Base-by-base conservation (phyloP, 2,888 invertebrate genomes). In the Aradus depressus region DNA sequence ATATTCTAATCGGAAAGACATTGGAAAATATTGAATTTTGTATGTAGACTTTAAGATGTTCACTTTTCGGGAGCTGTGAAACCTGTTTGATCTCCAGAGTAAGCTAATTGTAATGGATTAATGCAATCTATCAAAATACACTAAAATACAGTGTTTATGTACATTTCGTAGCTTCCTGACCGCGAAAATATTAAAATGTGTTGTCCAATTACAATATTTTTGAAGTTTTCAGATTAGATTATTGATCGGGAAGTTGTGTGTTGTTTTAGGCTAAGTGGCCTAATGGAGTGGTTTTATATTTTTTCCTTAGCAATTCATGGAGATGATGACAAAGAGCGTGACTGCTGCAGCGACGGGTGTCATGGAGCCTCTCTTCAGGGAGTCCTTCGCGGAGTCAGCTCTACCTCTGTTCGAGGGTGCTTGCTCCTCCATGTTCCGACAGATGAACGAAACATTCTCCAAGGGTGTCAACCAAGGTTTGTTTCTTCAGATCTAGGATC, bases 401-500 rank as follows among this genome's bases (percentile, higher is more conserved):
- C 72, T 92, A 62, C 93, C 95, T 3, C 79, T 82, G 26, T 85
- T 91, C 74, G 92, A 95, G 67, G 82, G 82, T 65, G 80, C 87
- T 50, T 86, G 86, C 61, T 80, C 82, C 62, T 80, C 80, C 64
- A 84, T 96, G 76, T 91, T 93, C 66, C 75, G 80, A 39, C 93
- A 96, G 69, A 75, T 96, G 51, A 90, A 91, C 66, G 84, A 86
- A 44, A 79, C 84, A 16, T 96, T 95, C 70, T 79, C 83, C 45
- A 76, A 76, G 58, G 96, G 96, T 48, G 88, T 92, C 5, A 83
- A 82, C 65, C 92, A 95, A 70, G 91, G 92, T 92, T 43, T 34
- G 53, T 35, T 35, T 34, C 16, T n/a, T 35, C 10, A 28, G 28
- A 10, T 10, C 28, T 28, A 6, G 8, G 6, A n/a, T n/a, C n/a